Base-by-base conservation (phyloP, 2,888 invertebrate genomes). In the Zhuqinia jingwanae region DNA sequence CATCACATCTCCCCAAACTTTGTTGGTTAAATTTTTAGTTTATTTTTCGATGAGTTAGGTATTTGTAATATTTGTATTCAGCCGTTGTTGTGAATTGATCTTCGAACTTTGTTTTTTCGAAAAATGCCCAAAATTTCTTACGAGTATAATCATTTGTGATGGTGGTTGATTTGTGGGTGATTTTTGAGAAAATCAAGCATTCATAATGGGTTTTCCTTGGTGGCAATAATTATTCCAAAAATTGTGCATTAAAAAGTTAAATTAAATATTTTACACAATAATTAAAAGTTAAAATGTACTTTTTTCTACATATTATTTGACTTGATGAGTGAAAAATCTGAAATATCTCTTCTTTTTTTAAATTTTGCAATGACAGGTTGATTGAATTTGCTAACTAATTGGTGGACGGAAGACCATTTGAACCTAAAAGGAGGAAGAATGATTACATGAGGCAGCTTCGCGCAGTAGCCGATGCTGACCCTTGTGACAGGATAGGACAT, bases 351-450 rank as follows among this genome's bases (percentile, higher is more conserved):
- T 42, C 15, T 42, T 45, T 45, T 20, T 65, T 73, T 36, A 6
- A 47, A 22, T 83, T 78, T 83, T 83, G 42, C 76, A 76, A 42
- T 70, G 70, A 84, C 77, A 77, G 84, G 84, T 78, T 84, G 76
- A 84, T 84, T 53, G 84, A 30, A 56, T 70, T 77, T 45, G 36
- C 36, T 77, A 84, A 84, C 77, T 77, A 84, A 84, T 84, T 70
- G 68, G 42, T 58, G 63, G 65, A 73, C 42, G 58, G 36, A 77
- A 1, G 45, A 84, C 70, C n/a, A 45, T 25, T 45, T 2, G 50
- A 25, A 30, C 25, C n/a, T 1, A 75, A 76, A 58, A 42, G 50
- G 50, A 65, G 60, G 30, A 70, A 83, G 53, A 30, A 76, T 83
- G 83, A 83, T 83, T 76, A 76, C 83, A 76, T 76, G 83, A 76